These are phyloP conservation scores for Anoplolepis gracilipes DNA, from an alignment of 1,140 invertebrate species.

Conservation along the genomic window DNA sequence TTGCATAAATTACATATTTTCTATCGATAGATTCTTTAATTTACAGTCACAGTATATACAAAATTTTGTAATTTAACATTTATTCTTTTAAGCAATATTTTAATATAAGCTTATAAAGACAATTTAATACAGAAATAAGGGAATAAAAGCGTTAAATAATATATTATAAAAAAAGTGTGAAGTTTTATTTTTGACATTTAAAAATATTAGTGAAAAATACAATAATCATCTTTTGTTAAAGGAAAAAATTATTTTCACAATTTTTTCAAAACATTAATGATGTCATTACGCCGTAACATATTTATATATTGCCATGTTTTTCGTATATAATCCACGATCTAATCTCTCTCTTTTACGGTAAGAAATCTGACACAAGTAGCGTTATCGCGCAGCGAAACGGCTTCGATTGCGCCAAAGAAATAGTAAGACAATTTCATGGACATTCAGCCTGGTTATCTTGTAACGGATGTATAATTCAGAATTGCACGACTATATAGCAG, in stretches of 20 bases:
- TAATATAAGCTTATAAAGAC: not conserved
- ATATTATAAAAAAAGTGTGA: not conserved
- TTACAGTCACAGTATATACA: not conserved
- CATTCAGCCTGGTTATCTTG: slow-evolving; percentile 75
- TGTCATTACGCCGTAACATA: not conserved
- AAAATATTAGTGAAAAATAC: not conserved
- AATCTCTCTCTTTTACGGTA: slow-evolving; percentile 41
- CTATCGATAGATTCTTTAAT: not conserved
- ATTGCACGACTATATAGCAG: slow-evolving; percentile 80
- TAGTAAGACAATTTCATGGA: slow-evolving; percentile 76
- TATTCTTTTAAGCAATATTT: not conserved
- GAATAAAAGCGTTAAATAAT: not conserved
- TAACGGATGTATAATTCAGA: slow-evolving; percentile 83
- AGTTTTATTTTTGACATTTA: not conserved
- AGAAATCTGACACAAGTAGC: slow-evolving; percentile 20
- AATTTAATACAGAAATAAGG: not conserved
- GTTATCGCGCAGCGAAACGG: slow-evolving; percentile 65
- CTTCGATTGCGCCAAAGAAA: slow-evolving; percentile 76
- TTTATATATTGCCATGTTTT: slow-evolving; percentile 11
- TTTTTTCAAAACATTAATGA: not conserved
- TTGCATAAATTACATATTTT: not conserved
- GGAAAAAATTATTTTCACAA: slow-evolving; percentile 12
- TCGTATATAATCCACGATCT: slow-evolving; percentile 52
- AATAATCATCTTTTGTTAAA: not conserved
- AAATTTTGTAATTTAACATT: not conserved